phyloP scores from a whole-genome alignment of 2,888 invertebrate genomes.

The Fabriciana adippe region DNA sequence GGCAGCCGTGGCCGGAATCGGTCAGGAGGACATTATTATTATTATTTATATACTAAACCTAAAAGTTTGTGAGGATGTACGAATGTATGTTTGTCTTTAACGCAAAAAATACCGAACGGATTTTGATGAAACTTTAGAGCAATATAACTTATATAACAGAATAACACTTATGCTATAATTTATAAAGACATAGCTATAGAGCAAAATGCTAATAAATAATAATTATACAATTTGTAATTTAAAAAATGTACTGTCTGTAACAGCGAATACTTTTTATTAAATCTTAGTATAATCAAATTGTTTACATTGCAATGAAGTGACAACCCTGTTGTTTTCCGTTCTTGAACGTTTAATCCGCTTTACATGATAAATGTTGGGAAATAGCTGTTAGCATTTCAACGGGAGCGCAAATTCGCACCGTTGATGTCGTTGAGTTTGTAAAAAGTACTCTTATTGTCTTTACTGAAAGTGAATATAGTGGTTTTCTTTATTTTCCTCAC shows the following conservation, averaged over 20 bases:
- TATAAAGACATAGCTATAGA: not conserved
- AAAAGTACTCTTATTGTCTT: conserved; percentile 10
- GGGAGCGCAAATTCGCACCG: conserved; percentile 11
- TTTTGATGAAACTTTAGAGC: not conserved
- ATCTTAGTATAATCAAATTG: conserved; percentile 60
- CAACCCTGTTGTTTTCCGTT: conserved; percentile 46
- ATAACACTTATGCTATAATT: not conserved
- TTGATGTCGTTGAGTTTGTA: conserved; percentile 12
- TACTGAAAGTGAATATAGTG: not conserved
- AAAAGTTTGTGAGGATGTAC: not conserved
- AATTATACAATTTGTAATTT: too few relatives aligned
- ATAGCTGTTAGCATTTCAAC: conserved; percentile 35
- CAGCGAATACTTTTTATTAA: conserved; percentile 40
- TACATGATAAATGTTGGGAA: conserved; percentile 38
- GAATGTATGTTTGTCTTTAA: not conserved
- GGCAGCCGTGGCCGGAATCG: too few relatives aligned
- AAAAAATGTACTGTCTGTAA: too few relatives aligned
- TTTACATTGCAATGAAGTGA: conserved; percentile 61
- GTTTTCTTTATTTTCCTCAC: not conserved
- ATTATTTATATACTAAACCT: too few relatives aligned
- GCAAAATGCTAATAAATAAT: too few relatives aligned
- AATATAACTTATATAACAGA: not conserved
- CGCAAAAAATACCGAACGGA: not conserved
- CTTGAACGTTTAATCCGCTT: conserved; percentile 41
- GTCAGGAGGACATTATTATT: too few relatives aligned